phyloP scores from a whole-genome alignment of 2,113 vertebrate genomes.

The Dendrocopos noguchii region DNA sequence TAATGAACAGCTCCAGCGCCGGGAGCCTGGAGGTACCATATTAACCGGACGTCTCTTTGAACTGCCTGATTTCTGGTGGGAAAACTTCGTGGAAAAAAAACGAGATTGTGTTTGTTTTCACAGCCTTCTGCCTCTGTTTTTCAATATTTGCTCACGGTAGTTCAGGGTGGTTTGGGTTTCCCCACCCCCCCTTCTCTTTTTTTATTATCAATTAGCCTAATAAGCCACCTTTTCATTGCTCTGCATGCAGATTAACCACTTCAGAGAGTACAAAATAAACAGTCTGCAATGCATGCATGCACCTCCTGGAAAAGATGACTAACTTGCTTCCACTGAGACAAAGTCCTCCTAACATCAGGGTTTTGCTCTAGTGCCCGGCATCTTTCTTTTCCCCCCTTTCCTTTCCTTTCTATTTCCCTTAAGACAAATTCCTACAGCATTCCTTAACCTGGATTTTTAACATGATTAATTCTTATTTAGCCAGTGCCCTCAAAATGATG shows the following conservation, averaged over 20 bases:
- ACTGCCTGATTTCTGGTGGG: conserved; percentile 68
- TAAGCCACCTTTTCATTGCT: conserved; percentile 72
- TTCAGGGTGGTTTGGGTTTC: neutral
- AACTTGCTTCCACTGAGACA: conserved; percentile 55
- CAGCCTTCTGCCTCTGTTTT: conserved; percentile 63
- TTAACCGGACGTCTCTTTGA: conserved; percentile 72
- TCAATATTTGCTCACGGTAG: conserved; percentile 66
- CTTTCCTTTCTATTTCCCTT: conserved; percentile 26
- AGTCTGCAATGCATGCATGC: conserved; percentile 40
- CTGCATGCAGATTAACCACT: conserved; percentile 64
- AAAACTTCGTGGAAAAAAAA: conserved; percentile 56
- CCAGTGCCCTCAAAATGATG: neutral
- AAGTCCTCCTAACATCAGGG: conserved; percentile 44
- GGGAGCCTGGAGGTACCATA: conserved; percentile 61
- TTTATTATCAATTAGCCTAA: conserved; percentile 72
- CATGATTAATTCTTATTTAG: conserved; percentile 48
- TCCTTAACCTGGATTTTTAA: conserved; percentile 49
- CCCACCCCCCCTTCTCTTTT: neutral
- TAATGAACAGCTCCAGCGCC: conserved; percentile 67
- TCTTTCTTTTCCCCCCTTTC: neutral
- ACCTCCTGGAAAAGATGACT: conserved; percentile 50
- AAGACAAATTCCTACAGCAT: conserved; percentile 13
- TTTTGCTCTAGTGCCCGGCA: neutral
- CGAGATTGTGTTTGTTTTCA: conserved; percentile 51
- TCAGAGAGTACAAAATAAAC: conserved; percentile 73